phyloP scores from a whole-genome alignment of 2,797 vertebrate species.

The Hydrophis major region DNA sequence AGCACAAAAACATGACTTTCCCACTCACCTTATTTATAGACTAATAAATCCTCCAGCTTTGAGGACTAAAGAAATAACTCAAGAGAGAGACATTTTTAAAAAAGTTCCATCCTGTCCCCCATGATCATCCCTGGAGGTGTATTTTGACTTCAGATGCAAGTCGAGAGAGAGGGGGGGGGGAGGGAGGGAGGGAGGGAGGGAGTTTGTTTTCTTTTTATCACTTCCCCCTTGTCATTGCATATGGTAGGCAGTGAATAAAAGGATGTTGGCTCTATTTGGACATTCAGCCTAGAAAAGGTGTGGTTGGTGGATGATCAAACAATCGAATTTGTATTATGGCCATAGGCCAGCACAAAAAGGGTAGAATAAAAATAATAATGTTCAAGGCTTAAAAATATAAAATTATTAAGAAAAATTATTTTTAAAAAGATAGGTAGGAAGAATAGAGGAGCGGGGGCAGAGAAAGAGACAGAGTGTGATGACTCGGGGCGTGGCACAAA shows the following conservation, averaged over 20 bases:
- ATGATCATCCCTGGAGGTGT: not conserved
- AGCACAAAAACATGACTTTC: conserved; percentile 26
- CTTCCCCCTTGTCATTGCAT: not conserved
- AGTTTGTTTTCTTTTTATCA: not conserved
- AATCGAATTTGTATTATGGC: not conserved
- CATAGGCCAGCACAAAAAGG: not conserved
- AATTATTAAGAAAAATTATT: not conserved
- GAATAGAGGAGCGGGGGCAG: too few relatives aligned
- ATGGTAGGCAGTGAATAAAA: not conserved
- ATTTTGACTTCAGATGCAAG: conserved; percentile 13
- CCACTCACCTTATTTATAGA: conserved; percentile 34
- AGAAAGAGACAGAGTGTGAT: too few relatives aligned
- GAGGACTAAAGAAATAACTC: not conserved
- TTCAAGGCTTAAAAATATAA: not conserved
- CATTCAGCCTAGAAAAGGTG: not conserved
- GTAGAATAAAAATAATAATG: not conserved
- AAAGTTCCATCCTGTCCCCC: not conserved
- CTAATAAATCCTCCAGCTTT: conserved; percentile 19
- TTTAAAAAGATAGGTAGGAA: not conserved
- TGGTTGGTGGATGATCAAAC: not conserved
- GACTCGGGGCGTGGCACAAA: too few relatives aligned
- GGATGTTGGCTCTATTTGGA: not conserved
- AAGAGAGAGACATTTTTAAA: conserved; percentile 14
- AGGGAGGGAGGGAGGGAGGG: too few relatives aligned
- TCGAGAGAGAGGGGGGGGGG: too few relatives aligned